A percentile compares a stretch with the other conserved stretches of the same genome.
These are phyloP conservation scores for Dreissena polymorpha DNA, from an alignment of 1,140 invertebrate species.

Conservation along the genomic window DNA sequence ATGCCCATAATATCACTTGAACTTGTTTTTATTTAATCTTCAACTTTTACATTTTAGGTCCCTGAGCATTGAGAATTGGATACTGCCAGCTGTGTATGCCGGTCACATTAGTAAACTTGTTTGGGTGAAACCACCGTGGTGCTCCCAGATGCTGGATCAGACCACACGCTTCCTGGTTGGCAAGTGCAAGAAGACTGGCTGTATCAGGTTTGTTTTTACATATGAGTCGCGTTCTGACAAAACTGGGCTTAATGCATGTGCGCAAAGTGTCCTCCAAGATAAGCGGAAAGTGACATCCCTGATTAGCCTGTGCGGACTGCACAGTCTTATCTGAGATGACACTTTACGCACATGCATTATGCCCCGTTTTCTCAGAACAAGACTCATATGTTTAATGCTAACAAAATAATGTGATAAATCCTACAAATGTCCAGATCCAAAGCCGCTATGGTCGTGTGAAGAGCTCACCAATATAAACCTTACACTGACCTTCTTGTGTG, in stretches of 20 bases:
- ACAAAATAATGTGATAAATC: neutral
- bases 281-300: too few relatives aligned
- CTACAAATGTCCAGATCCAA: neutral
- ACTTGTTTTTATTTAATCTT: too few relatives aligned
- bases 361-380: too few relatives aligned
- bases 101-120: conserved; percentile 89
- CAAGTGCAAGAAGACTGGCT: conserved; percentile 83
- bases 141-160: conserved; percentile 88
- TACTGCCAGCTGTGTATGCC: conserved; percentile 91
- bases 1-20: too few relatives aligned
- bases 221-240: neutral
- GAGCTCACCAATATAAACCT: too few relatives aligned
- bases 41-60: conserved; percentile 23
- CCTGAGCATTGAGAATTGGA: conserved; percentile 95
- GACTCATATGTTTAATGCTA: too few relatives aligned
- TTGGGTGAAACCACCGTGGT: conserved; percentile 95
- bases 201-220: conserved; percentile 65
- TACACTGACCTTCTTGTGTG: too few relatives aligned
- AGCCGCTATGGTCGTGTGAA: neutral
- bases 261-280: too few relatives aligned
- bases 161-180: conserved; percentile 87
- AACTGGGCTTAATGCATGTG: too few relatives aligned
- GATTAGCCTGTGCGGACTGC: too few relatives aligned
- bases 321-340: too few relatives aligned
- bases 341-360: too few relatives aligned